These are phyloP conservation scores for Hemaris fuciformis DNA, from an alignment of 2,888 invertebrate species.

Conservation along the genomic window DNA sequence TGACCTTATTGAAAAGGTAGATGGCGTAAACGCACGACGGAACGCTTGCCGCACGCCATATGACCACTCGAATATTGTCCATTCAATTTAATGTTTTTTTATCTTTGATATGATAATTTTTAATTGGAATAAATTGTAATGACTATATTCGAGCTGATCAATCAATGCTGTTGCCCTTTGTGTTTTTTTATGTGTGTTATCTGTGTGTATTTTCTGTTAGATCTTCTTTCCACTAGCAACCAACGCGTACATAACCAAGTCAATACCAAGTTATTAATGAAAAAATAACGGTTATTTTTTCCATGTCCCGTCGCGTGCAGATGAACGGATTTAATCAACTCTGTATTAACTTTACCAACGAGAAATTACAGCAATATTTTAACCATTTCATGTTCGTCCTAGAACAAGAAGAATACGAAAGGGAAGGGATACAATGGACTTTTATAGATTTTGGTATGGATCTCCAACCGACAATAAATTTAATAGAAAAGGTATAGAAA, in stretches of 20 bases:
- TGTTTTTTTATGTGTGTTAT: slow-evolving; percentile 59
- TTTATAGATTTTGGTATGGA: slow-evolving; percentile 98
- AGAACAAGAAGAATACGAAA: slow-evolving; percentile 97
- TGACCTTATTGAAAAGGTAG: slow-evolving; percentile 97
- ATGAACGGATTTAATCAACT: slow-evolving; percentile 97
- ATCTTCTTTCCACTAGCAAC: slow-evolving; percentile 20
- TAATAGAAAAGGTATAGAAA: slow-evolving; percentile 92
- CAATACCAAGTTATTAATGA: slow-evolving; percentile 23
- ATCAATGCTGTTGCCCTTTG: slow-evolving; percentile 66
- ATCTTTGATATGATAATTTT: slow-evolving; percentile 13
- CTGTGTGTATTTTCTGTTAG: slow-evolving; percentile 50
- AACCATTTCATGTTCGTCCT: slow-evolving; percentile 98
- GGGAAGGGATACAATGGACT: slow-evolving; percentile 94
- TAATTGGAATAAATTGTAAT: slow-evolving; percentile 22
- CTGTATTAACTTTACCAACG: slow-evolving; percentile 98
- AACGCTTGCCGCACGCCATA: slow-evolving; percentile 78
- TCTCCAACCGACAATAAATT: slow-evolving; percentile 93
- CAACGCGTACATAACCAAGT: neutral
- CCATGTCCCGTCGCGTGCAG: slow-evolving; percentile 77
- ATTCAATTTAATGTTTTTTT: slow-evolving; percentile 21
- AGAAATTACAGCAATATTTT: slow-evolving; percentile 97
- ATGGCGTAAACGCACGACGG: slow-evolving; percentile 77
- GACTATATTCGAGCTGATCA: slow-evolving; percentile 55
- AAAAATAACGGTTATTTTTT: slow-evolving; percentile 52
- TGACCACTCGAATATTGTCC: slow-evolving; percentile 54